Conservation (phyloP, 2,888 invertebrate genomes). For the Hyles lineata region DNA sequence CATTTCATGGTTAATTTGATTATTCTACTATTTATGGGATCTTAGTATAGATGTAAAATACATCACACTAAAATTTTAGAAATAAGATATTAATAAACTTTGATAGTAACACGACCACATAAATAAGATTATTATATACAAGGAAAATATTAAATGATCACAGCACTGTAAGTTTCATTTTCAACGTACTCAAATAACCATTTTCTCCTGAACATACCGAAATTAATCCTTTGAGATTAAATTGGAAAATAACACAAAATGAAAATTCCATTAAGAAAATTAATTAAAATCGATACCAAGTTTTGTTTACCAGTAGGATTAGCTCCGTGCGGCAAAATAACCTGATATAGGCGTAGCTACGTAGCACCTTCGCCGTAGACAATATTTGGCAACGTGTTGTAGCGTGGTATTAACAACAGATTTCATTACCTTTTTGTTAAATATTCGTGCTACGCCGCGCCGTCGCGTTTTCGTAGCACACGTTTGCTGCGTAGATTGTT, state of each 20-base stretch:
- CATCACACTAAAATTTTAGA: too few relatives aligned
- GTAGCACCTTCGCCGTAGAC: background rate
- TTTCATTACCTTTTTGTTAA: background rate
- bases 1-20: too few relatives aligned
- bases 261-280: constrained; percentile 18
- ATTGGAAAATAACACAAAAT: background rate
- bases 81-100: too few relatives aligned
- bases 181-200: background rate
- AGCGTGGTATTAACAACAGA: background rate
- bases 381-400: background rate
- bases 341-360: background rate
- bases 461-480: background rate
- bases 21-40: too few relatives aligned
- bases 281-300: constrained; percentile 10
- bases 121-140: background rate
- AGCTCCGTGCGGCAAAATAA: background rate
- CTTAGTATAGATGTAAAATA: too few relatives aligned
- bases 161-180: background rate
- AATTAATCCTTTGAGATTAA: constrained; percentile 15
- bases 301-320: background rate
- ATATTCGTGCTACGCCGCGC: background rate
- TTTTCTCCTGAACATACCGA: background rate
- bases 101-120: too few relatives aligned
- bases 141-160: background rate
- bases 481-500: background rate